Evolutionary conservation across 2,888 invertebrate species (phyloP).

Genomic region (Drosophila putrida): DNA sequence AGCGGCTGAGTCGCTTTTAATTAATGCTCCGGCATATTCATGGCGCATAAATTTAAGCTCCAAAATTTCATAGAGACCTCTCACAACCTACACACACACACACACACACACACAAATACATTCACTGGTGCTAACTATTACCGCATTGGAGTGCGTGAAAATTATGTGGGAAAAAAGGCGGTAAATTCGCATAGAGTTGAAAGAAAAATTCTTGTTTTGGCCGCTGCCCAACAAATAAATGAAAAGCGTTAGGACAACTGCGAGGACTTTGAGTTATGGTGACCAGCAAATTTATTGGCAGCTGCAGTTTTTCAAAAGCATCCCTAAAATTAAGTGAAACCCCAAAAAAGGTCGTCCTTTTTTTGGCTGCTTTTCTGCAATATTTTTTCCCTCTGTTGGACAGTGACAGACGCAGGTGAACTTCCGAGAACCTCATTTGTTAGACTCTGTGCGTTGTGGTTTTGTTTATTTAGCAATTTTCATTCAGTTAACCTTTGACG

Average conservation of each 20-base stretch:
- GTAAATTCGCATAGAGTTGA: constrained; percentile 25
- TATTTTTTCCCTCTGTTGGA: constrained; percentile 12
- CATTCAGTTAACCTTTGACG: constrained; percentile 43
- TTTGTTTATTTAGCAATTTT: constrained; percentile 35
- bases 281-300: constrained; percentile 46
- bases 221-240: constrained; percentile 22
- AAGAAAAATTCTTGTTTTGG: constrained; percentile 30
- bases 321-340: constrained; percentile 8
- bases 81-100: constrained; percentile 13
- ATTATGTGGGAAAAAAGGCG: constrained; percentile 36
- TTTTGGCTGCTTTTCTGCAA: background rate
- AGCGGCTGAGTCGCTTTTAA: constrained; percentile 70
- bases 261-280: constrained; percentile 31
- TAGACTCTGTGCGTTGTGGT: constrained; percentile 11
- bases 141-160: constrained; percentile 34
- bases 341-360: constrained; percentile 12
- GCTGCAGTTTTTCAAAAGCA: constrained; percentile 40
- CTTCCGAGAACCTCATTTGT: constrained; percentile 23
- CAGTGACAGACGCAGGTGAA: constrained; percentile 42
- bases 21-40: constrained; percentile 70
- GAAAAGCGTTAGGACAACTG: constrained; percentile 18
- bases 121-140: constrained; percentile 29
- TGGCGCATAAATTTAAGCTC: constrained; percentile 60
- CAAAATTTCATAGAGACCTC: constrained; percentile 31
- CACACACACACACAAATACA: constrained; percentile 14